phyloP scores from a whole-genome alignment of 2,888 invertebrate genomes.

The Syritta pipiens region DNA sequence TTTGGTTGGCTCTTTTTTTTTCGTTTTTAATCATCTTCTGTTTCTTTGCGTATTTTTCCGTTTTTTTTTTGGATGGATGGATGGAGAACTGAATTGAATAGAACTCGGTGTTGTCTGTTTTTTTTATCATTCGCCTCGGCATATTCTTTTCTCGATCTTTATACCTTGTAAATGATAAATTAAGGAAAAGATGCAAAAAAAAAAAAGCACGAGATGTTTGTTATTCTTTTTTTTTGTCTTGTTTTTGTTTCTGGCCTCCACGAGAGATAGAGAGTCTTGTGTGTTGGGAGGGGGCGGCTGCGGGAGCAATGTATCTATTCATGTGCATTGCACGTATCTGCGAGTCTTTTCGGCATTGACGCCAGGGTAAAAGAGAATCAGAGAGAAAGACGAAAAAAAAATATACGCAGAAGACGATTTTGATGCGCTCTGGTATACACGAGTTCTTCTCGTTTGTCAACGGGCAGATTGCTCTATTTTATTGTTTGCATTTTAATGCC shows the following conservation, averaged over 20 bases:
- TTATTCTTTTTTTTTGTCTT: too few relatives aligned
- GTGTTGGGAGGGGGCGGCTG: too few relatives aligned
- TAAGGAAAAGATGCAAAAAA: slow-evolving; percentile 9
- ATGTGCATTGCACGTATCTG: too few relatives aligned
- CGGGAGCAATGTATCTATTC: too few relatives aligned
- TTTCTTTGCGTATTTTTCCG: neutral
- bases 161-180: slow-evolving; percentile 37
- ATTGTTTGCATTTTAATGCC: too few relatives aligned
- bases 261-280: too few relatives aligned
- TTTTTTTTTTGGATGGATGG: slow-evolving; percentile 17
- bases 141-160: slow-evolving; percentile 21
- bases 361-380: too few relatives aligned
- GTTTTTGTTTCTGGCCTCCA: too few relatives aligned
- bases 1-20: slow-evolving; percentile 12
- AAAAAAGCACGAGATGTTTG: too few relatives aligned
- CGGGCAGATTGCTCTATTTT: slow-evolving; percentile 18
- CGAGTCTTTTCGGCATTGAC: too few relatives aligned
- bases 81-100: slow-evolving; percentile 40
- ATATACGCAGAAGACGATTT: neutral
- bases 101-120: slow-evolving; percentile 12
- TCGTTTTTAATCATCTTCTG: neutral
- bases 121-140: neutral
- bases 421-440: neutral
- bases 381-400: neutral
- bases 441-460: slow-evolving; percentile 6